These are phyloP conservation scores for Xestia c-nigrum DNA, from an alignment of 2,888 invertebrate species.

Conservation along the genomic window DNA sequence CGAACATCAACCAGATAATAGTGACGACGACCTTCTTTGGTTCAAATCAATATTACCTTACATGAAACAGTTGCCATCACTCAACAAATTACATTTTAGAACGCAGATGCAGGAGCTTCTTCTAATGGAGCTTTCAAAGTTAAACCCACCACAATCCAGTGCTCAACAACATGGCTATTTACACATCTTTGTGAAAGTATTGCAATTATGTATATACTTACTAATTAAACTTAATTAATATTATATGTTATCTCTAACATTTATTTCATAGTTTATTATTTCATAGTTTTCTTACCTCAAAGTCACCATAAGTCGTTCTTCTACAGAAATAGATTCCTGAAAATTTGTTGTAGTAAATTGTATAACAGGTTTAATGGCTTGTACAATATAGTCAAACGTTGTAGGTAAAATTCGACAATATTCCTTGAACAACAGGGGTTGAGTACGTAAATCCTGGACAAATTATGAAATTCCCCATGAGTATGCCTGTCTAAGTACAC, in stretches of 20 bases:
- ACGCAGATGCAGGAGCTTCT: conserved; percentile 60
- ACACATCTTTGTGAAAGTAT: conserved; percentile 57
- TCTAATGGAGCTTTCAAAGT: conserved; percentile 63
- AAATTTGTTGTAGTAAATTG: too few species aligned
- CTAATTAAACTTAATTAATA: conserved; percentile 34
- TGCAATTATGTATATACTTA: conserved; percentile 32
- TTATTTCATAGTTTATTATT: background rate
- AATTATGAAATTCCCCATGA: conserved; percentile 53
- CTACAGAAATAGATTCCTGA: too few species aligned
- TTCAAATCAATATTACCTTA: conserved; percentile 68
- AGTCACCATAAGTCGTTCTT: too few species aligned
- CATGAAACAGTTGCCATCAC: conserved; percentile 64
- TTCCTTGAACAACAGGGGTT: too few species aligned
- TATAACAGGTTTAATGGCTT: too few species aligned
- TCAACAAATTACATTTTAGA: conserved; percentile 67
- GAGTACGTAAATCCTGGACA: conserved; percentile 47
- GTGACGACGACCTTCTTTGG: conserved; percentile 62
- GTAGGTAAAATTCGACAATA: too few species aligned
- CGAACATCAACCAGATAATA: conserved; percentile 57
- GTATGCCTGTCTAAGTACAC: too few species aligned
- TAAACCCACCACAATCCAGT: conserved; percentile 54
- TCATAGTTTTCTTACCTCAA: too few species aligned
- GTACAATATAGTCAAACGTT: too few species aligned
- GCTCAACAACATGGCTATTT: conserved; percentile 55
- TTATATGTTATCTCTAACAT: background rate